Percentiles rank a stretch among this genome's conserved stretches.
phyloP scores from a whole-genome alignment of 2,797 vertebrate genomes.

The Microctenopoma steveboyesi region DNA sequence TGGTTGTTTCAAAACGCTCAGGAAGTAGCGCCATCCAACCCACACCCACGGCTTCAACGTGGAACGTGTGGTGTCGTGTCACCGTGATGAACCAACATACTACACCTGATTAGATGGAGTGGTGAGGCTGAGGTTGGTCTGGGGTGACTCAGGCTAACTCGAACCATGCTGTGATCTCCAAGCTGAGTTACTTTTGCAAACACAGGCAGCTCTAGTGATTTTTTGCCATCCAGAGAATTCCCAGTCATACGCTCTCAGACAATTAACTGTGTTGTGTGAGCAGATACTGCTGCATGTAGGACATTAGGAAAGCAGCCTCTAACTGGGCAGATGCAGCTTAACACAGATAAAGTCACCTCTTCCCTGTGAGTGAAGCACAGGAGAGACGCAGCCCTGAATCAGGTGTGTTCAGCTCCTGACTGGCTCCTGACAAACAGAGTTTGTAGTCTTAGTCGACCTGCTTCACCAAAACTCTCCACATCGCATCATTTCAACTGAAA shows the following conservation, averaged over 20 bases:
- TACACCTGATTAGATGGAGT: not conserved
- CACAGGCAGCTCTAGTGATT: slow-evolving; percentile 21
- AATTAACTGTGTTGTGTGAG: slow-evolving; percentile 16
- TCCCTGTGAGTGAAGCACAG: too few relatives aligned
- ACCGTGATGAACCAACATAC: not conserved
- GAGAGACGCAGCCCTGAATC: too few relatives aligned
- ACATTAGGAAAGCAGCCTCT: too few relatives aligned
- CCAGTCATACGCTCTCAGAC: slow-evolving; percentile 1
- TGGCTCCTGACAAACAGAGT: too few relatives aligned
- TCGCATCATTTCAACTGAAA: too few relatives aligned
- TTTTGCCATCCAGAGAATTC: slow-evolving; percentile 27
- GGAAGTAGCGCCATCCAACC: slow-evolving; percentile 17
- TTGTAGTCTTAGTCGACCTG: too few relatives aligned
- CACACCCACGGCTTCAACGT: not conserved
- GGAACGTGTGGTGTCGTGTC: not conserved
- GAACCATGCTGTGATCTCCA: not conserved
- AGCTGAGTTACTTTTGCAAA: slow-evolving; percentile 24
- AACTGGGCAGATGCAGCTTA: too few relatives aligned
- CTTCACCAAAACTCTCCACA: too few relatives aligned
- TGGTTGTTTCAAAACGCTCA: slow-evolving; percentile 51
- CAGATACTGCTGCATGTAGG: not conserved
- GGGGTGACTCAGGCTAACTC: not conserved
- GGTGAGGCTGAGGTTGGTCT: not conserved
- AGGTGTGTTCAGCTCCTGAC: too few relatives aligned
- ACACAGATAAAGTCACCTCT: too few relatives aligned